Evolutionary conservation across 1,140 invertebrate species (phyloP).

Genomic region (Papilio helenus): DNA sequence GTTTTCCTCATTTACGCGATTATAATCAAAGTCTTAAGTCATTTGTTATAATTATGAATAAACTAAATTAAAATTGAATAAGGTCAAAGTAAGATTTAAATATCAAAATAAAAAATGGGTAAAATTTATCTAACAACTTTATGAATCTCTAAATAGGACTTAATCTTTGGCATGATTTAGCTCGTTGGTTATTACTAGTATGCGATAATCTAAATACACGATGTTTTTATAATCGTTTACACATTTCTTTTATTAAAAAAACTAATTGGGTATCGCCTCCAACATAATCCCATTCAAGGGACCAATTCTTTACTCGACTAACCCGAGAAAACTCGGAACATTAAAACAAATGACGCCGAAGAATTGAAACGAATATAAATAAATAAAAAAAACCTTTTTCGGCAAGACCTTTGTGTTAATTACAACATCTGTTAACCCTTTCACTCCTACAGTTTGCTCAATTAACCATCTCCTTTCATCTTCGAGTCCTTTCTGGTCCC

Average conservation of each 20-base stretch:
- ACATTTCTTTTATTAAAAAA: conserved; percentile 22
- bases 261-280: conserved; percentile 36
- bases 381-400: conserved; percentile 63
- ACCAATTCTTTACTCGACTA: conserved; percentile 31
- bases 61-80: no score
- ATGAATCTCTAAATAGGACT: background rate
- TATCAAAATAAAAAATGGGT: background rate
- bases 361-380: conserved; percentile 40
- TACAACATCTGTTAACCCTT: conserved; percentile 56
- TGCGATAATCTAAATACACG: background rate
- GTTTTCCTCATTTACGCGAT: no score
- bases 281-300: conserved; percentile 20
- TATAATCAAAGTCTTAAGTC: no score
- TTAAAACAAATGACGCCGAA: conserved; percentile 39
- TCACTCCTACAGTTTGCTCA: conserved; percentile 42
- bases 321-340: conserved; percentile 35
- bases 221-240: conserved; percentile 15
- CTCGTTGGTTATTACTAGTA: background rate
- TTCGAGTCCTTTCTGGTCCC: conserved; percentile 45
- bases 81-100: no score
- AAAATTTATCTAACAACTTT: background rate
- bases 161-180: background rate
- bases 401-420: conserved; percentile 77
- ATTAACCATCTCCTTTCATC: conserved; percentile 49
- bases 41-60: no score